Conservation (phyloP, 2,888 invertebrate species). For the Parnassius apollo region DNA sequence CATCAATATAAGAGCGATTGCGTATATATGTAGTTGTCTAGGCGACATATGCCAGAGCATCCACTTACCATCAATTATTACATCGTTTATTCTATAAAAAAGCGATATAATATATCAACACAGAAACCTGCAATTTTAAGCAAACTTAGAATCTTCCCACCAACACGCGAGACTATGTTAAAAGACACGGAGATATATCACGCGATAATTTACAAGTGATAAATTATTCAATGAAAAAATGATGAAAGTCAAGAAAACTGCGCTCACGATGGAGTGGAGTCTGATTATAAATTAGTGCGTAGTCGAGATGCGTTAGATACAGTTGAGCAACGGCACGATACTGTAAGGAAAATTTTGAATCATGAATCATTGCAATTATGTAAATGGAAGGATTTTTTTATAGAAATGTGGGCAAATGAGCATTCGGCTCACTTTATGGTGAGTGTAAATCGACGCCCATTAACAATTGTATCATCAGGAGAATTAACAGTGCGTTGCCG, state of each 20-base stretch:
- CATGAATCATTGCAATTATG: too few species aligned
- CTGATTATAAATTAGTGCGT: constrained; percentile 15
- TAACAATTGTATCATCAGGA: too few species aligned
- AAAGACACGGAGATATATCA: constrained; percentile 31
- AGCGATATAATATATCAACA: not conserved
- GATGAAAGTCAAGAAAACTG: constrained; percentile 24
- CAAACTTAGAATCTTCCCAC: constrained; percentile 8
- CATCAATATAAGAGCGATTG: too few species aligned
- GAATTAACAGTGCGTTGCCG: too few species aligned
- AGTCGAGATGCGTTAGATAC: constrained; percentile 8
- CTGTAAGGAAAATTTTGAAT: constrained; percentile 5
- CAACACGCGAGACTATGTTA: constrained; percentile 6
- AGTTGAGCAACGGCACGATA: constrained; percentile 3
- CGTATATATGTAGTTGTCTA: too few species aligned
- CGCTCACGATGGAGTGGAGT: constrained; percentile 14
- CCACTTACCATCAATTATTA: too few species aligned
- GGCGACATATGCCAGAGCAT: too few species aligned
- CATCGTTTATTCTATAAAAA: too few species aligned
- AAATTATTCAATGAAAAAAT: constrained; percentile 33
- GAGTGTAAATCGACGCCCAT: too few species aligned
- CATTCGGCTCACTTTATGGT: too few species aligned
- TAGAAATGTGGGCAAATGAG: not conserved
- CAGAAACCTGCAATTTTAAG: constrained; percentile 5
- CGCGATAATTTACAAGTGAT: constrained; percentile 31
- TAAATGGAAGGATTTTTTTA: not conserved